Base-by-base conservation (phyloP, 1,140 invertebrate genomes). In the Drosophila guanche region DNA sequence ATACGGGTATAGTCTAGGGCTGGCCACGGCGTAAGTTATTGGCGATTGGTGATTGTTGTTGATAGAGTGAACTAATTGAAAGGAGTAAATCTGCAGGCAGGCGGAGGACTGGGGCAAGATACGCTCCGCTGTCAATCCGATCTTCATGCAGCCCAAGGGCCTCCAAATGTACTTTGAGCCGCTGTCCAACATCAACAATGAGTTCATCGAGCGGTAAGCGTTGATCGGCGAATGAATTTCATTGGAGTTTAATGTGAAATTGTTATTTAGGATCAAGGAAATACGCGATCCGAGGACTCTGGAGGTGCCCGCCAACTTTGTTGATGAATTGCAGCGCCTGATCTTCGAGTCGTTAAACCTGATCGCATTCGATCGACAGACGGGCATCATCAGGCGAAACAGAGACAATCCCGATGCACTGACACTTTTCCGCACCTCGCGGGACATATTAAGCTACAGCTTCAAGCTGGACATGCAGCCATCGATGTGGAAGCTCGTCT, bases 331-430 rank as follows among this genome's bases (percentile, higher is more conserved):
- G 55, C 94, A 94, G 77, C 93, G 94, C 78, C 95, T 95, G 94
- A 92, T 94, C 2, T 79, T 96, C 14, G 95, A 96, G 83, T 95
- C 94, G 0, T 94, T 96, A 4, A 94, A 92, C 0, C 88, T 94
- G 5, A 93, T 97, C 1, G 95, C 95, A 2, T 90, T 96, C 40
- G 95, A 96, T 40, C 92, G 92, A 10, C 92, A 95, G 10, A 89
- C 96, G 10, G 94, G 77, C 84, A 95, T 51, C 10, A 25, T 73
- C 2, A 27, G 51, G 0, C 16, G 23, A 6, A 37, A 73, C 2
- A 42, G 51, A 0, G 25, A 55, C 10, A 57, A 63, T 16, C 29
- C 50, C 8, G 70, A 73, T 7, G 70, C 69, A 0, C 2, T 63
- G 14, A 16, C n/a, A 1, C 6, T 73, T 0, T 73, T 73, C 4